Conservation (phyloP, 2,113 vertebrate species). For the Cyprinodon tularosa region DNA sequence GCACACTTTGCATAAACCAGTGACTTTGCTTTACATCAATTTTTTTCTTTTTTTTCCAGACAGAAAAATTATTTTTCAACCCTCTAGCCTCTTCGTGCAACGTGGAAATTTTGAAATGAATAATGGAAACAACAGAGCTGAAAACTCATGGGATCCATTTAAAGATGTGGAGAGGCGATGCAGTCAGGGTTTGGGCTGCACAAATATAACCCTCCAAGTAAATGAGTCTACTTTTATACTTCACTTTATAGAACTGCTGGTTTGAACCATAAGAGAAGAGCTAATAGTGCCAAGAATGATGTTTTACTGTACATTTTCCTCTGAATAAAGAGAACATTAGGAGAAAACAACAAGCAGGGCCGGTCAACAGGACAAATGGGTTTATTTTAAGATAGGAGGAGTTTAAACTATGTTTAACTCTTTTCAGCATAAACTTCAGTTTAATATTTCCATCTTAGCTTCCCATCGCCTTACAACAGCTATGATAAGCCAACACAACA, state of each 20-base stretch:
- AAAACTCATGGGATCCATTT: slow-evolving; percentile 79
- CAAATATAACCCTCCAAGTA: slow-evolving; percentile 57
- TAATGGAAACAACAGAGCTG: slow-evolving; percentile 81
- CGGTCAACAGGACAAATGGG: slow-evolving; percentile 35
- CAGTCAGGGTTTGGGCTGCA: slow-evolving; percentile 65
- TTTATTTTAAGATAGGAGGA: slow-evolving; percentile 49
- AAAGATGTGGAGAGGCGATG: slow-evolving; percentile 77
- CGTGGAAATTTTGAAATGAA: slow-evolving; percentile 80
- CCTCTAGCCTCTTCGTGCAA: slow-evolving; percentile 72
- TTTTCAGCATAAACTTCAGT: slow-evolving; percentile 42
- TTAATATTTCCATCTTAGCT: slow-evolving; percentile 63
- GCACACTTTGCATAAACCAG: slow-evolving; percentile 77
- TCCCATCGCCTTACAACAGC: slow-evolving; percentile 59
- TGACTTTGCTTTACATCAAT: slow-evolving; percentile 75
- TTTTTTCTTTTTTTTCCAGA: slow-evolving; percentile 66
- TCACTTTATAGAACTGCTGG: slow-evolving; percentile 25
- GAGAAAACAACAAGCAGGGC: slow-evolving; percentile 10
- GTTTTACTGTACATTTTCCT: slow-evolving; percentile 25
- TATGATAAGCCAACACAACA: slow-evolving; percentile 79
- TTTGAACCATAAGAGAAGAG: slow-evolving; percentile 16
- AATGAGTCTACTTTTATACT: slow-evolving; percentile 67
- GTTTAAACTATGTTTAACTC: slow-evolving; percentile 54
- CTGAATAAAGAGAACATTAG: slow-evolving; percentile 17
- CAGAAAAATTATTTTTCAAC: slow-evolving; percentile 78
- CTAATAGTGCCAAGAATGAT: slow-evolving; percentile 26